Percentiles rank a stretch among this genome's conserved stretches.
These are phyloP conservation scores for Clarias gariepinus DNA, from an alignment of 2,113 vertebrate species.

Conservation along the genomic window DNA sequence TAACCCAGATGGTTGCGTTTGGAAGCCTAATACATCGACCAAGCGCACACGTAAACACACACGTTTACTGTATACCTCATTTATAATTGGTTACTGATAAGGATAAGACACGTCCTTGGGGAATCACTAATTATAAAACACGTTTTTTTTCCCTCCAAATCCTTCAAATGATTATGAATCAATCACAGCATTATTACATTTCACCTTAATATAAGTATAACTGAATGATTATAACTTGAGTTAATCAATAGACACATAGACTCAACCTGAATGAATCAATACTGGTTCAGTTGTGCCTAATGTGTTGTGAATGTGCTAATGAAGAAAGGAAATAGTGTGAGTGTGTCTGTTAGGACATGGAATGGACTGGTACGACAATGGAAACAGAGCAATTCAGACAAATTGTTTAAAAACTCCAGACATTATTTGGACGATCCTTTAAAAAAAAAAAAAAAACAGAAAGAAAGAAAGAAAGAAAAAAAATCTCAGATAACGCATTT, in stretches of 20 bases:
- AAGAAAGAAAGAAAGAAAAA: no score
- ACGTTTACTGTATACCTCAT: not conserved
- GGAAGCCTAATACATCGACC: not conserved
- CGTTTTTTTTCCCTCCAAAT: not conserved
- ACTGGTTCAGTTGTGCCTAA: not conserved
- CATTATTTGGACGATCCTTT: not conserved
- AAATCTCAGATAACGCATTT: slow-evolving; percentile 39
- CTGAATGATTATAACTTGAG: not conserved
- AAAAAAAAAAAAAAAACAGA: no score
- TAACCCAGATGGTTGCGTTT: slow-evolving; percentile 18
- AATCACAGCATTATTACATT: not conserved
- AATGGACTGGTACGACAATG: not conserved
- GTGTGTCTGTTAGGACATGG: no score
- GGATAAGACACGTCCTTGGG: not conserved
- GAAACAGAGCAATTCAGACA: slow-evolving; percentile 23
- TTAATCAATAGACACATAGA: slow-evolving; percentile 18
- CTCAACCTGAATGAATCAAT: slow-evolving; percentile 28
- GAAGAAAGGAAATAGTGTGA: not conserved
- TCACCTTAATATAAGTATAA: not conserved
- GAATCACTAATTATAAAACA: not conserved
- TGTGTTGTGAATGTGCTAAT: not conserved
- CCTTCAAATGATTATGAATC: slow-evolving; percentile 20
- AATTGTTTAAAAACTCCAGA: slow-evolving; percentile 10
- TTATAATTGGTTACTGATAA: not conserved
- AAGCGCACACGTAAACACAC: no score